Evolutionary conservation across 1,140 invertebrate species (phyloP), one percentile per base, ranked within the genome.

Genomic region (Drosophila nigromelanica): DNA sequence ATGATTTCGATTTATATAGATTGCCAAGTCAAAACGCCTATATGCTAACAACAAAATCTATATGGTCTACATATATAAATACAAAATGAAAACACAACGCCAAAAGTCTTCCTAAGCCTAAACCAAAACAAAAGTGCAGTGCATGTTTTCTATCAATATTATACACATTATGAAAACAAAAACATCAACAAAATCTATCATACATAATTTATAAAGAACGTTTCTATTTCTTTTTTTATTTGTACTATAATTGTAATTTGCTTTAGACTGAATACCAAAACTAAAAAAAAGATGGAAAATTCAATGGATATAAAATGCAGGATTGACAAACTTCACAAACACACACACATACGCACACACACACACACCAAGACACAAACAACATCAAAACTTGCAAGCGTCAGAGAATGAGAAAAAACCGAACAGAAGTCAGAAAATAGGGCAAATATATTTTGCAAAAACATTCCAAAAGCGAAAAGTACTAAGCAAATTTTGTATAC

Each of bases 91-190:
- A 78, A 86, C 75, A 78, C 75, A 89, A 89, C 85, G 83, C 83
- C 79, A 89, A 89, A 89, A 83, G 83, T 89, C 83, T 89, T 89
- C 83, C 83, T 89, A 83, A 89, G 79, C 85, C 73, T 80, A 74
- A 71, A 78, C 56, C 58, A 66, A 70, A 72, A 66, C 42, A 54
- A 54, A 59, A 71, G 15, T 64, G 60, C 35, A 74, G 47, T 71
- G 39, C 47, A 59, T 63, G 67, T 74, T 74, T 74, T 63, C 67
- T 18, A 63, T 70, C 33, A 64, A 59, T 59, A 60, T 33, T 43
- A 24, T 24, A 24, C 27, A 61, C 10, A 30, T 40, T 52, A 33
- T 12, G 35, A 67, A 27, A 27, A 27, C 4, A 27, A 27, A 27
- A 27, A 5, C 27, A 27, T 5, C 35, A 62, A 61, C 54, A 47